Evolutionary conservation across 2,113 vertebrate genomes (phyloP).

Genomic region (Prolemur simus): DNA sequence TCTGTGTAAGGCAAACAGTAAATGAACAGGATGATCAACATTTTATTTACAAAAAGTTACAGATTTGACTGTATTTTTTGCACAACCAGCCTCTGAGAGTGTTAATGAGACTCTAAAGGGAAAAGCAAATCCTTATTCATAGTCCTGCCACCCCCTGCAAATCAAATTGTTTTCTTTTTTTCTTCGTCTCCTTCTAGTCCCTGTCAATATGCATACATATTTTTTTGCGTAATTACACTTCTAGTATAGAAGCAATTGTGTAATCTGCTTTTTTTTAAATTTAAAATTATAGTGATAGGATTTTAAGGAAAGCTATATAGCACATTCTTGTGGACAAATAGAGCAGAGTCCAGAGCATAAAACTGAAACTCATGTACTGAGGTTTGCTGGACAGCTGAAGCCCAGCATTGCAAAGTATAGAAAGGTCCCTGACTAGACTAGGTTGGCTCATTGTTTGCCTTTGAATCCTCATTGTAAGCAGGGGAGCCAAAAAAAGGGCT

Average conservation of each 20-base stretch:
- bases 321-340: conserved; percentile 59
- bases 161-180: conserved; percentile 58
- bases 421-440: conserved; percentile 9
- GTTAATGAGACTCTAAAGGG: conserved; percentile 39
- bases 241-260: conserved; percentile 37
- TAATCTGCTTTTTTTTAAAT: not conserved
- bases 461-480: conserved; percentile 43
- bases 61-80: not conserved
- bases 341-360: conserved; percentile 34
- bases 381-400: not conserved
- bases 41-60: not conserved
- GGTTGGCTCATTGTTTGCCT: conserved; percentile 48
- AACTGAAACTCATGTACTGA: not conserved
- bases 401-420: conserved; percentile 17
- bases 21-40: not conserved
- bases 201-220: conserved; percentile 41
- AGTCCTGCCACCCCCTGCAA: conserved; percentile 22
- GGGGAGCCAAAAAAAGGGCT: not conserved
- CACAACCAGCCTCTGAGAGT: not conserved
- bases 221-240: conserved; percentile 58
- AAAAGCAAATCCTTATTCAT: conserved; percentile 13
- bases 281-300: conserved; percentile 11
- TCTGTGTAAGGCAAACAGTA: not conserved
- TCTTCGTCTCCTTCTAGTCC: not conserved
- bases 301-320: conserved; percentile 34